Base-by-base conservation (phyloP, 2,888 invertebrate genomes). In the Trileptium ribeirensis region DNA sequence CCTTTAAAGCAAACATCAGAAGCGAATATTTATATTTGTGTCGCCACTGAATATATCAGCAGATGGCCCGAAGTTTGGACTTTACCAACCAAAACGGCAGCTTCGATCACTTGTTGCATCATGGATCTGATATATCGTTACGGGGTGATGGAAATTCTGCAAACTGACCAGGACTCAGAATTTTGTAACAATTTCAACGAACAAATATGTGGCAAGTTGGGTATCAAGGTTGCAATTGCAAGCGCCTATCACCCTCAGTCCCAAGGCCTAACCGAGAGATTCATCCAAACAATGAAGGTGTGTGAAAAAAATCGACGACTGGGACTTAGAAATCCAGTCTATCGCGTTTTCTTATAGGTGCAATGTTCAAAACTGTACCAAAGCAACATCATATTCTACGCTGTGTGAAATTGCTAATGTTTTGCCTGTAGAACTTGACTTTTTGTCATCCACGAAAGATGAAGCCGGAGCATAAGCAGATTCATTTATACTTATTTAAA, bases 261-360 rank as follows among this genome's bases (percentile, higher is more conserved):
- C 19, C 29, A 74, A 33, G 15, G 29, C 31, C 29, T 74, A n/a
- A 19, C 8, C 8, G 15, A 19, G 31, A 74, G 74, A 29, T 74
- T 74, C 19, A 74, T 29, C 29, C 74, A 74, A 29, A 74, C 74
- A 8, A 74, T 74, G 74, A 74, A 74, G 29, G 74, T 74, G 8
- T 19, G 29, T 19, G 19, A n/a, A 15, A 33, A 74, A 15, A 29
- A 19, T 15, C 74, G 8, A 29, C 29, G 74, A 74, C 29, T 74
- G 74, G 74, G 74, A 74, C 29, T 74, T 74, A 33, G 8, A 74
- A 8, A 74, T 74, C 29, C 74, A 74, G 74, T 29, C 74, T 29
- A 74, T 74, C 15, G 15, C 31, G 15, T 74, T 74, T 29, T n/a
- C 74, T 29, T 74, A 74, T 74, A n/a, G 74, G 8, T 8, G 19